Percentiles rank a stretch among this genome's conserved stretches.
These are phyloP conservation scores for Phymastichus coffea DNA, from an alignment of 1,140 invertebrate genomes.

Conservation along the genomic window DNA sequence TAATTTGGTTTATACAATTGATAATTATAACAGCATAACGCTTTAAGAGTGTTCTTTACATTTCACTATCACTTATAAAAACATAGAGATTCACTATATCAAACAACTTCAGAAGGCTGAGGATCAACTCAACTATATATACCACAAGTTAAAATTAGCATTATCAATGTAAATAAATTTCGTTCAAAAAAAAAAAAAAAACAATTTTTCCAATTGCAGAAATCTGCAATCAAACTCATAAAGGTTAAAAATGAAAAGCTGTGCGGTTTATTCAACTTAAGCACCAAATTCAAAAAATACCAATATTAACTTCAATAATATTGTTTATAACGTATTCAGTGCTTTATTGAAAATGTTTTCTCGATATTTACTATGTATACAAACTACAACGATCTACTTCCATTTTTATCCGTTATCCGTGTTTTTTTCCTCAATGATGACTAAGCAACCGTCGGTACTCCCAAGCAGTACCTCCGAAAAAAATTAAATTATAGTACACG, in stretches of 20 bases:
- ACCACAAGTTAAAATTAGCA: conserved; percentile 5
- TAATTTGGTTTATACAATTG: conserved; percentile 2
- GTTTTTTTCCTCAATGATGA: conserved; percentile 19
- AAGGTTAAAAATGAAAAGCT: background rate
- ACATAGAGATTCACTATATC: conserved; percentile 5
- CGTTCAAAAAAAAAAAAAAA: background rate
- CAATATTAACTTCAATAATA: conserved; percentile 7
- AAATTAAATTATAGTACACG: conserved; percentile 28
- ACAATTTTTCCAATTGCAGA: background rate
- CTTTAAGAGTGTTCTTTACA: conserved; percentile 8
- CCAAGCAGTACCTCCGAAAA: conserved; percentile 3
- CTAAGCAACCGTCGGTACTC: conserved; percentile 9
- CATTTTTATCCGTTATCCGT: conserved; percentile 10
- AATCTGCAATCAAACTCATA: background rate
- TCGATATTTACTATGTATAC: conserved; percentile 12
- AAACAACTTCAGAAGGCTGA: conserved; percentile 7
- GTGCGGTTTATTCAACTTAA: conserved; percentile 2
- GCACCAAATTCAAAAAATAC: conserved; percentile 10
- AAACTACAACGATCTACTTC: background rate
- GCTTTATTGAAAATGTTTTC: conserved; percentile 3
- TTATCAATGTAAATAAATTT: background rate
- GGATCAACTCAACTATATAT: background rate
- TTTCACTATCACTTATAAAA: conserved; percentile 1
- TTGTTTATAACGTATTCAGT: background rate
- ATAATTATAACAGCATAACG: conserved; percentile 5